These are phyloP conservation scores for Volucella inanis DNA, from an alignment of 2,888 invertebrate genomes.

Conservation along the genomic window DNA sequence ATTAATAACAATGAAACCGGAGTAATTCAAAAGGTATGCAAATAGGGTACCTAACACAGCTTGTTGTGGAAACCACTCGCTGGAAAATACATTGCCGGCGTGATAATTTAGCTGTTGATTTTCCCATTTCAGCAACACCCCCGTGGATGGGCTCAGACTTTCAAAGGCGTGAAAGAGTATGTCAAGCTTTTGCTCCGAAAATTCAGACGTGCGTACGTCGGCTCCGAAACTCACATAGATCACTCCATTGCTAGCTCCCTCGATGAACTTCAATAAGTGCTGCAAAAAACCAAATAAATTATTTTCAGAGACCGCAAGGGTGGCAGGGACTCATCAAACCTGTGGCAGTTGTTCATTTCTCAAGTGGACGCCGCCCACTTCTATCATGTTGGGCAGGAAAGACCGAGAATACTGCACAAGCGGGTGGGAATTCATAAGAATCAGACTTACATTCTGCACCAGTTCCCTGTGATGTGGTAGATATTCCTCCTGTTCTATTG, in stretches of 20 bases:
- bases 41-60: conserved; percentile 80
- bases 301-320: neutral
- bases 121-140: conserved; percentile 85
- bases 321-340: conserved; percentile 72
- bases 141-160: conserved; percentile 78
- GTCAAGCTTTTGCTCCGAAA: conserved; percentile 81
- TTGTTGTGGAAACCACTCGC: conserved; percentile 82
- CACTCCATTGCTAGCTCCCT: conserved; percentile 81
- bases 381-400: conserved; percentile 82
- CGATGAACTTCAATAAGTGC: conserved; percentile 80
- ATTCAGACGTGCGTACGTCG: conserved; percentile 79
- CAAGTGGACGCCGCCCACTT: conserved; percentile 81
- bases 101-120: conserved; percentile 79
- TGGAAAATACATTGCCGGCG: conserved; percentile 82
- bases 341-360: conserved; percentile 76
- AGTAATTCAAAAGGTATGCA: neutral
- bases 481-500: conserved; percentile 61
- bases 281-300: conserved; percentile 47
- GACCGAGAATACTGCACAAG: conserved; percentile 81
- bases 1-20: neutral
- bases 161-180: conserved; percentile 79
- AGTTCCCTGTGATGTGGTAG: conserved; percentile 82
- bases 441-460: conserved; percentile 81
- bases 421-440: conserved; percentile 82
- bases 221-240: conserved; percentile 84